A percentile compares a stretch with the other conserved stretches of the same genome.
These are phyloP conservation scores for Atlantisia rogersi DNA, from an alignment of 2,113 vertebrate genomes.

Conservation along the genomic window DNA sequence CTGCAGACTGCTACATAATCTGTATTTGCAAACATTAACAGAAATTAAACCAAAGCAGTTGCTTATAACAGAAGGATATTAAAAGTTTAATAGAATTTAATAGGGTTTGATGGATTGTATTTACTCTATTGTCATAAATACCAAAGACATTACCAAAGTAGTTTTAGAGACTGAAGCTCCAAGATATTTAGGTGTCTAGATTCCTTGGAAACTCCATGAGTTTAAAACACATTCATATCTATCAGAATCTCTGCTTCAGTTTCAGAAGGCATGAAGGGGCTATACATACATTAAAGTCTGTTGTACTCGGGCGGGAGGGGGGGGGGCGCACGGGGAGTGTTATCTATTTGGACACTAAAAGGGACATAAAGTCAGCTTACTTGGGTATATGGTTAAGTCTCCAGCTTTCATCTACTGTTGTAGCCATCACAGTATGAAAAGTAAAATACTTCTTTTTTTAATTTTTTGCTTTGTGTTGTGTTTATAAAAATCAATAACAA, in stretches of 20 bases:
- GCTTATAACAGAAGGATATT: neutral
- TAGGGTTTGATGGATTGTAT: neutral
- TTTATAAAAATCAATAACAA: neutral
- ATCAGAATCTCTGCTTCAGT: neutral
- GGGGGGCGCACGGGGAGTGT: no score
- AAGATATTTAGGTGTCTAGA: neutral
- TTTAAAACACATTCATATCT: neutral
- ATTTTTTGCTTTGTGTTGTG: neutral
- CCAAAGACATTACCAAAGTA: neutral
- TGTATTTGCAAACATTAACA: neutral
- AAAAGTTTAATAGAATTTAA: neutral
- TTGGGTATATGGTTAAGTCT: neutral
- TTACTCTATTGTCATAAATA: neutral
- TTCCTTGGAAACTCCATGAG: neutral
- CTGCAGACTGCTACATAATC: neutral
- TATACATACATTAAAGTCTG: neutral
- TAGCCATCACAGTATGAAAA: neutral
- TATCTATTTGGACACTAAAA: neutral
- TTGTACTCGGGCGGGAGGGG: accelerated
- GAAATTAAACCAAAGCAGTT: neutral
- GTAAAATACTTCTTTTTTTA: neutral
- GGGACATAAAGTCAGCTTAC: neutral
- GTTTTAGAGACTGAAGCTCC: neutral
- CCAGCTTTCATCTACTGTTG: neutral
- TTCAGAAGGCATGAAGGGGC: neutral